Evolutionary conservation across 2,797 vertebrate genomes (phyloP).

Genomic region (Pipistrellus nathusii): DNA sequence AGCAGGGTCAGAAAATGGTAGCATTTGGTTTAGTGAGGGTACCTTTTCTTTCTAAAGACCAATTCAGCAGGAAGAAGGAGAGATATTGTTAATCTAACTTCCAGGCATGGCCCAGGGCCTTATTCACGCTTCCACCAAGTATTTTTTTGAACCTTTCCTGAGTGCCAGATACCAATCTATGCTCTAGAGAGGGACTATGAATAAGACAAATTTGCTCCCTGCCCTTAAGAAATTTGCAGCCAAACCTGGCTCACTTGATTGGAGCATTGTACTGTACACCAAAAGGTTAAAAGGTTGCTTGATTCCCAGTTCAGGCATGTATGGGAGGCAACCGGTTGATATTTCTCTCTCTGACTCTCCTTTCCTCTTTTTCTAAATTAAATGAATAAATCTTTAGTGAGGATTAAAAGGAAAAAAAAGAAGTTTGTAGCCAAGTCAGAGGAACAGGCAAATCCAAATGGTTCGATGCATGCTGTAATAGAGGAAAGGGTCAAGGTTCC

Average conservation of each 20-base stretch:
- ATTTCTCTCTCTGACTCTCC: background rate
- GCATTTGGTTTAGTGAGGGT: background rate
- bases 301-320: background rate
- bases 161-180: background rate
- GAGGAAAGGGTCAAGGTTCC: background rate
- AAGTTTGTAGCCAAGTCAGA: background rate
- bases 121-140: background rate
- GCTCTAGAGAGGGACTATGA: background rate
- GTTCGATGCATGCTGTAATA: background rate
- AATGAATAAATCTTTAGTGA: background rate
- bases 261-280: background rate
- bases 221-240: background rate
- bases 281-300: background rate
- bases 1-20: background rate
- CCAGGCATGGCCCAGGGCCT: background rate
- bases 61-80: background rate
- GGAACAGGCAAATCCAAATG: background rate
- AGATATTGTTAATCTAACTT: background rate
- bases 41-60: background rate
- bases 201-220: constrained; percentile 9
- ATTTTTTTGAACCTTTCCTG: background rate
- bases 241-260: background rate
- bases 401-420: background rate
- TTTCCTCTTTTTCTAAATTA: background rate
- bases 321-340: background rate